phyloP scores from a whole-genome alignment of 2,888 invertebrate genomes.

The Drosophila nigricruria region DNA sequence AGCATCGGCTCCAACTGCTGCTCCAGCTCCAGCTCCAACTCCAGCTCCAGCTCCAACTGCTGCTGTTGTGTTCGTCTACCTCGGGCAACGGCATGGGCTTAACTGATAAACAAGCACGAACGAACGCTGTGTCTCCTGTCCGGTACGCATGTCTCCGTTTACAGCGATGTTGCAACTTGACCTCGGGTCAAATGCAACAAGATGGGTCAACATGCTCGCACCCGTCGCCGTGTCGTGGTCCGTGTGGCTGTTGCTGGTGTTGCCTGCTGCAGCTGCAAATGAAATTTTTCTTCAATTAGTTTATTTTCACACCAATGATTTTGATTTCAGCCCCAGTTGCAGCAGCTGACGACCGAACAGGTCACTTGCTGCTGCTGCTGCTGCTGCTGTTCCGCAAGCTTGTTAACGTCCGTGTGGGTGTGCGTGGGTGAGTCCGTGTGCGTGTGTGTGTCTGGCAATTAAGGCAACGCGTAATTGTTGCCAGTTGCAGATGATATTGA shows the following conservation, averaged over 20 bases:
- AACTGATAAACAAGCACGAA: conserved; percentile 67
- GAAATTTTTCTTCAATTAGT: conserved; percentile 81
- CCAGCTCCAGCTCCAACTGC: not conserved
- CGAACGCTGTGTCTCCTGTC: conserved; percentile 31
- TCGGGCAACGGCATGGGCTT: conserved; percentile 41
- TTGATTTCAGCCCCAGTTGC: conserved; percentile 66
- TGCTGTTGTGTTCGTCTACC: conserved; percentile 10
- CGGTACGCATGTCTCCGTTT: conserved; percentile 39
- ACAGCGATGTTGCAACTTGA: conserved; percentile 64
- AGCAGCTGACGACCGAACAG: conserved; percentile 21
- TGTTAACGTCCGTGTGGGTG: conserved; percentile 44
- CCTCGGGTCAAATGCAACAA: conserved; percentile 76
- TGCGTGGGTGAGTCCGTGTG: conserved; percentile 17
- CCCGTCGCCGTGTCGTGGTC: not conserved
- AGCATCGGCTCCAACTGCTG: conserved; percentile 11
- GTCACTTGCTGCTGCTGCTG: conserved; percentile 30
- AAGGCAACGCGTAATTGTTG: conserved; percentile 79
- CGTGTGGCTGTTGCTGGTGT: not conserved
- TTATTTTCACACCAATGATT: conserved; percentile 80
- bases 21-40: not conserved
- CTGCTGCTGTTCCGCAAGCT: conserved; percentile 23
- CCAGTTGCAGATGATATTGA: conserved; percentile 77
- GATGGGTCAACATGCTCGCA: conserved; percentile 54
- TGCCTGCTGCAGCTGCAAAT: conserved; percentile 54
- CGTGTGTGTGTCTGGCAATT: conserved; percentile 62